A percentile compares a stretch with the other conserved stretches of the same genome.
Conservation (phyloP, 30 jellyfish, hydroid and myxozoan species). For the Aurelia coerulea region DNA sequence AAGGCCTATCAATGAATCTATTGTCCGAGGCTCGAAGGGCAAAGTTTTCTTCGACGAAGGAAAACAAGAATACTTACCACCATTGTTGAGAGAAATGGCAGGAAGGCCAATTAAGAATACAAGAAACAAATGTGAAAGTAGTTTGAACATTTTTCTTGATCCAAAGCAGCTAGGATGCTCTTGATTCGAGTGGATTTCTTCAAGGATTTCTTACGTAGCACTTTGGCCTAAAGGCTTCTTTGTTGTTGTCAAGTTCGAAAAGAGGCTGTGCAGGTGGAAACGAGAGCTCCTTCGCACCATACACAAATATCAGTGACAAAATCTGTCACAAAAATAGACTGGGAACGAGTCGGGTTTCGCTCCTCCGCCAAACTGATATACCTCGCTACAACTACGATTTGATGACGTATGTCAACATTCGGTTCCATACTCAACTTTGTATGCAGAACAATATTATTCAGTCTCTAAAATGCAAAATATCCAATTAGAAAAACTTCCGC, state of each 20-base stretch:
- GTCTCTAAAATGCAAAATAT: no score
- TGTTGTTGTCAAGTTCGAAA: conserved; percentile 21
- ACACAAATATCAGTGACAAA: no score
- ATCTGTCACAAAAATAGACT: no score
- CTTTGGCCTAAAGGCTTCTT: conserved; percentile 35
- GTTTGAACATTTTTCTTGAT: conserved; percentile 65
- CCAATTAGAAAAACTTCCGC: no score
- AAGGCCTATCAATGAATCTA: not conserved
- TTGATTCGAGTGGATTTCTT: conserved; percentile 21
- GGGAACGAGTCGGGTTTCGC: no score
- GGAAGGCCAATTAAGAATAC: conserved; percentile 66
- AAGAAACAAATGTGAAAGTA: conserved; percentile 53
- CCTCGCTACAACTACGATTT: no score
- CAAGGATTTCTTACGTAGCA: not conserved
- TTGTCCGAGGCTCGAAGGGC: conserved; percentile 12
- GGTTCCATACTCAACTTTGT: no score
- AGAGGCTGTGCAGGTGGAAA: not conserved
- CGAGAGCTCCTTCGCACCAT: conserved; percentile 4
- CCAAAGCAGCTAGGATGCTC: conserved; percentile 16
- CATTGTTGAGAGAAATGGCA: conserved; percentile 15
- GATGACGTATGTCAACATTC: no score
- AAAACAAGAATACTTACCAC: conserved; percentile 53
- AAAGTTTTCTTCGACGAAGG: not conserved
- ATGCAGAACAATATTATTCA: no score
- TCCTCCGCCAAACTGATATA: no score